phyloP scores from a whole-genome alignment of 2,113 vertebrate genomes.

The Equus przewalskii region DNA sequence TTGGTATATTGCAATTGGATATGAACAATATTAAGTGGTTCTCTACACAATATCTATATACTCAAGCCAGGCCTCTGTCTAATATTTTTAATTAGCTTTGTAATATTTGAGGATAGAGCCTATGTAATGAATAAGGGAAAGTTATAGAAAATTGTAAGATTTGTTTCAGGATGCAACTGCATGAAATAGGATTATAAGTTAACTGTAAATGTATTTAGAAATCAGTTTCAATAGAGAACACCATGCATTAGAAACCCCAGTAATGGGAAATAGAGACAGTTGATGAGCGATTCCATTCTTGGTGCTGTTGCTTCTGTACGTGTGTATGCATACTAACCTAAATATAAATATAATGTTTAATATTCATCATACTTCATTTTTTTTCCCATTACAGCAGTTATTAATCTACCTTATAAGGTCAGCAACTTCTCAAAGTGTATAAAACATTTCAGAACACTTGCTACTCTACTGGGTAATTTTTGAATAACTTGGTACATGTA shows the following conservation, averaged over 20 bases:
- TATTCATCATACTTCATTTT: not conserved
- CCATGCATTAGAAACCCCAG: not conserved
- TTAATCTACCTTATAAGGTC: not conserved
- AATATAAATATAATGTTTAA: not conserved
- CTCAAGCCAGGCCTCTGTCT: not conserved
- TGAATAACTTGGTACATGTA: not conserved
- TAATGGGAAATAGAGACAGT: not conserved
- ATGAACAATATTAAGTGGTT: not conserved
- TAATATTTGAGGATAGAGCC: not conserved
- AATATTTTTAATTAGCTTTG: not conserved
- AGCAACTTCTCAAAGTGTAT: not conserved
- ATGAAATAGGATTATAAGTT: constrained; percentile 1
- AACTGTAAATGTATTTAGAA: not conserved
- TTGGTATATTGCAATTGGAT: not conserved
- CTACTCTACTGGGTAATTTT: not conserved
- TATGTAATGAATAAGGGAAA: not conserved
- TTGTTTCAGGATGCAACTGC: not conserved
- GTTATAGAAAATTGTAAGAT: not conserved
- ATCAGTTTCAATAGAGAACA: not conserved
- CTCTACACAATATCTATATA: not conserved
- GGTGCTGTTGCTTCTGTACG: not conserved
- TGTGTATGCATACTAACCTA: not conserved
- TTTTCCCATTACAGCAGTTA: not conserved
- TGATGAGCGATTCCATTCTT: not conserved
- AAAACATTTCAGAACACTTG: not conserved